Evolutionary conservation across 1,140 invertebrate species (phyloP).

Genomic region (Mercenaria mercenaria): DNA sequence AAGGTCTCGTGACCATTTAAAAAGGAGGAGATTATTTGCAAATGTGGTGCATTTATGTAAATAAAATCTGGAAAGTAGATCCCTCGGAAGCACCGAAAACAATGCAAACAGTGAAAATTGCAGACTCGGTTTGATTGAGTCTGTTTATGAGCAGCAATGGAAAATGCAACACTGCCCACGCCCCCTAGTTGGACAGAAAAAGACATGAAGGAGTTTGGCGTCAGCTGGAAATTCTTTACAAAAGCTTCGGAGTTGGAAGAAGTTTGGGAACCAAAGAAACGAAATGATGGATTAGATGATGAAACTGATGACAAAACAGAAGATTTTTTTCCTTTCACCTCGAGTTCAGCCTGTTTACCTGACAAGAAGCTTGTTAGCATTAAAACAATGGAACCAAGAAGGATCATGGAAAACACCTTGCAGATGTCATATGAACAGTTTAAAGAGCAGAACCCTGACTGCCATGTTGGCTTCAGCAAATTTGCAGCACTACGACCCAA

Average conservation of each 20-base stretch:
- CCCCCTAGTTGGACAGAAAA: not conserved
- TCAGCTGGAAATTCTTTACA: not conserved
- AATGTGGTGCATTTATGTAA: not conserved
- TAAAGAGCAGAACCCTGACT: constrained; percentile 5
- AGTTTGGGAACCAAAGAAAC: not conserved
- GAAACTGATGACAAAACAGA: not conserved
- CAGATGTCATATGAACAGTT: constrained; percentile 8
- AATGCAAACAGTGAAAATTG: too few species aligned
- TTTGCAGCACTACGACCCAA: not conserved
- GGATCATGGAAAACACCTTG: not conserved
- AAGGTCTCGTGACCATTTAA: not conserved
- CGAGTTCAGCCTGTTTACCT: not conserved
- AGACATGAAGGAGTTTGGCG: not conserved
- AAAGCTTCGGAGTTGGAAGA: not conserved
- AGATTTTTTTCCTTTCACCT: not conserved
- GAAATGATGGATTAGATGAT: not conserved
- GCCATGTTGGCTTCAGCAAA: not conserved
- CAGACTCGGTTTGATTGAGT: too few species aligned
- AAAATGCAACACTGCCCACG: too few species aligned
- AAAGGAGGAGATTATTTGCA: not conserved
- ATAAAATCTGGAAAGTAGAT: too few species aligned
- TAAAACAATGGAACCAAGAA: not conserved
- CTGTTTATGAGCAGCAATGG: too few species aligned
- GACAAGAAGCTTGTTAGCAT: constrained; percentile 12
- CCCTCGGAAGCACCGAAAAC: too few species aligned